Conservation (phyloP, 2,113 vertebrate species). For the Bos taurus region ARS-UCD2.0 NC_037336.1:29615001-29615500, state of each 20-base stretch:
- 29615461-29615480: background rate
- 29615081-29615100: background rate
- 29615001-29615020: background rate
- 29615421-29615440: background rate
- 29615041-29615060: background rate
- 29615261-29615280: background rate
- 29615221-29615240: background rate
- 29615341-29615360: background rate
- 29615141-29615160: background rate
- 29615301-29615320: background rate
- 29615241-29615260: background rate
- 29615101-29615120: background rate
- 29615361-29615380: background rate
- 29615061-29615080: background rate
- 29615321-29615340: background rate
- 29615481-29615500: background rate
- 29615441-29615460: background rate
- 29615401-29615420: background rate
- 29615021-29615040: background rate
- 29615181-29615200: background rate
- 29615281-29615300: background rate
- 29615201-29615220: background rate
- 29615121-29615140: background rate
- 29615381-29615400: background rate
- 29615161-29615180: background rate